Evolutionary conservation across 2,113 vertebrate species (phyloP).

Genomic region (Psittacus erithacus): DNA sequence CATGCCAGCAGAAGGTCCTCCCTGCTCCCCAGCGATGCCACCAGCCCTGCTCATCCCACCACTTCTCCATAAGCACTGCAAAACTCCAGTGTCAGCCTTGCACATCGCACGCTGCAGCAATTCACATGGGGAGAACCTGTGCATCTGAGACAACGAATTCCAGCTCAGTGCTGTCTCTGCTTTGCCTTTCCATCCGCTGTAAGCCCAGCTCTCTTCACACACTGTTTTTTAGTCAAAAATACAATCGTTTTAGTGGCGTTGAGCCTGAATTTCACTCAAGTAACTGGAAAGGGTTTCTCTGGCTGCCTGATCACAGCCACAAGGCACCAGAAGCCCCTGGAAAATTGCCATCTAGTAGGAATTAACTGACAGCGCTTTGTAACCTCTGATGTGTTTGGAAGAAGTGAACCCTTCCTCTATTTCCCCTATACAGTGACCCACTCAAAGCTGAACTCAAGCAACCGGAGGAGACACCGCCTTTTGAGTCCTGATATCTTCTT

Average conservation of each 20-base stretch:
- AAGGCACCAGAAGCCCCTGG: neutral
- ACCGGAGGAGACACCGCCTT: neutral
- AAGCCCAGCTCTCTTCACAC: neutral
- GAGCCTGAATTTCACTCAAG: neutral
- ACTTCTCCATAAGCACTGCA: neutral
- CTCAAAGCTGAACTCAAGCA: neutral
- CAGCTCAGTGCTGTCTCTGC: neutral
- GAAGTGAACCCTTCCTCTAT: neutral
- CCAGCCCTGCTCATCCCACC: neutral
- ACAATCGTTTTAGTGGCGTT: neutral
- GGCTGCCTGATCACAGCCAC: neutral
- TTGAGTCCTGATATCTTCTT: neutral
- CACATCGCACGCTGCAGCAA: neutral
- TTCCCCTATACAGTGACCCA: neutral
- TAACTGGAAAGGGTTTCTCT: neutral
- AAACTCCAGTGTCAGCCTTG: rapidly evolving
- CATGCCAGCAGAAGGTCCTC: neutral
- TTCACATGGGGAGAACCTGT: neutral
- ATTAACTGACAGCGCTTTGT: neutral
- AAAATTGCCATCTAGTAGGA: neutral
- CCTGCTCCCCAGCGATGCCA: neutral
- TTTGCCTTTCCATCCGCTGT: neutral
- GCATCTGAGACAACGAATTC: rapidly evolving
- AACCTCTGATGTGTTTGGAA: neutral
- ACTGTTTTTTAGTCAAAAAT: neutral